Conservation (phyloP, 2,113 vertebrate genomes). For the Scomber japonicus region DNA sequence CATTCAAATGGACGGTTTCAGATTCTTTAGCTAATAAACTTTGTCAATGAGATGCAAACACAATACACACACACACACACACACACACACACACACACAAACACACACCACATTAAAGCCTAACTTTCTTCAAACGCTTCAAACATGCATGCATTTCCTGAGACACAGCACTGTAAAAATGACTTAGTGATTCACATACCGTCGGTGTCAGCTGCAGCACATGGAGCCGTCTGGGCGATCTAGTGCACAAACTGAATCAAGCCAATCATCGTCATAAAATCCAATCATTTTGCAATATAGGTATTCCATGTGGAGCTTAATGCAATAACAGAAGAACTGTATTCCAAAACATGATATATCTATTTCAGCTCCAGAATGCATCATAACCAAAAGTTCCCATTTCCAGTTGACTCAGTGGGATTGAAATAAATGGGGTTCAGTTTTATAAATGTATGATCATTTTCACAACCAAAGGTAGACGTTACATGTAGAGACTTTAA, state of each 20-base stretch:
- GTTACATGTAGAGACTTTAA: not conserved
- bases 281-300: slow-evolving; percentile 61
- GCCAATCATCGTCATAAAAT: slow-evolving; percentile 60
- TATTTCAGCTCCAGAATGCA: slow-evolving; percentile 35
- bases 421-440: not conserved
- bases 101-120: slow-evolving; percentile 39
- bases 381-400: slow-evolving; percentile 28
- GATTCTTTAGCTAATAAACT: slow-evolving; percentile 59
- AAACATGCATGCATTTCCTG: slow-evolving; percentile 31
- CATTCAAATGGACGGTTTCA: too few relatives aligned
- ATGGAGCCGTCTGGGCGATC: slow-evolving; percentile 36
- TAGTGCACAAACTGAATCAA: slow-evolving; percentile 67
- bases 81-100: not conserved
- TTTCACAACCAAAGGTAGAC: slow-evolving; percentile 2
- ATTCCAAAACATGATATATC: slow-evolving; percentile 43
- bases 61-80: slow-evolving; percentile 6
- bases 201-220: slow-evolving; percentile 38
- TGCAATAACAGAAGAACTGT: slow-evolving; percentile 37
- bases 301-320: slow-evolving; percentile 48
- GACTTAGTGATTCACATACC: slow-evolving; percentile 40
- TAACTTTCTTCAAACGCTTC: slow-evolving; percentile 38
- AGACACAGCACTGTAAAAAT: slow-evolving; percentile 33
- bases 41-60: slow-evolving; percentile 79
- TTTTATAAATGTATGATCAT: slow-evolving; percentile 22
- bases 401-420: not conserved